Evolutionary conservation across 2,888 invertebrate genomes (phyloP).

Genomic region (Chironomus riparius): DNA sequence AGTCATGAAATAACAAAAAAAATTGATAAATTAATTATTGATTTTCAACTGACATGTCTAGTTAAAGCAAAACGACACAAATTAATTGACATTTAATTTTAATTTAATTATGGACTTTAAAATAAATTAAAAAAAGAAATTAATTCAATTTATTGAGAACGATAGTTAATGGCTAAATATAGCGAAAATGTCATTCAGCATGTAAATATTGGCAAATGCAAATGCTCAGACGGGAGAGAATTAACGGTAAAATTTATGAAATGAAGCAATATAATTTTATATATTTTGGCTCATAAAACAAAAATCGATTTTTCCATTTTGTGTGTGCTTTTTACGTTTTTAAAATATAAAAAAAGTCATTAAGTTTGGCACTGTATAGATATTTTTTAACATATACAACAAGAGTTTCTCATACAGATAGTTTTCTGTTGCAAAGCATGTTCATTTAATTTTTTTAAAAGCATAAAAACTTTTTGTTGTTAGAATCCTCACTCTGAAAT

Average conservation of each 20-base stretch:
- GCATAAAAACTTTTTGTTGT: neutral
- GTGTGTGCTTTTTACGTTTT: neutral
- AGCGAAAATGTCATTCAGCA: neutral
- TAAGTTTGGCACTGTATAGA: conserved; percentile 1
- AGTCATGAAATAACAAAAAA: too few relatives aligned
- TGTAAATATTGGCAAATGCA: neutral
- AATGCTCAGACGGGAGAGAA: neutral
- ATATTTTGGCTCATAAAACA: conserved; percentile 7
- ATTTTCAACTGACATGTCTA: too few relatives aligned
- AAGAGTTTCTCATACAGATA: neutral
- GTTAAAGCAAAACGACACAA: too few relatives aligned
- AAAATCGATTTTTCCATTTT: conserved; percentile 1
- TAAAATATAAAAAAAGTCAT: neutral
- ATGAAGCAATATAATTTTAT: conserved; percentile 6
- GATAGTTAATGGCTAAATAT: neutral
- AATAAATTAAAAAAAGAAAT: neutral
- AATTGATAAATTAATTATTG: too few relatives aligned
- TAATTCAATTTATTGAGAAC: neutral
- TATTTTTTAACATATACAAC: neutral
- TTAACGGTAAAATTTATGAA: conserved; percentile 8
- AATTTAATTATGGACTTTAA: neutral
- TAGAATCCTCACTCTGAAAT: neutral
- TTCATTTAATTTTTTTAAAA: neutral
- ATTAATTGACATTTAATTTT: too few relatives aligned
- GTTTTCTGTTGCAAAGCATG: neutral